phyloP scores from a whole-genome alignment of 2,113 vertebrate species.

The Phasianus colchicus region DNA sequence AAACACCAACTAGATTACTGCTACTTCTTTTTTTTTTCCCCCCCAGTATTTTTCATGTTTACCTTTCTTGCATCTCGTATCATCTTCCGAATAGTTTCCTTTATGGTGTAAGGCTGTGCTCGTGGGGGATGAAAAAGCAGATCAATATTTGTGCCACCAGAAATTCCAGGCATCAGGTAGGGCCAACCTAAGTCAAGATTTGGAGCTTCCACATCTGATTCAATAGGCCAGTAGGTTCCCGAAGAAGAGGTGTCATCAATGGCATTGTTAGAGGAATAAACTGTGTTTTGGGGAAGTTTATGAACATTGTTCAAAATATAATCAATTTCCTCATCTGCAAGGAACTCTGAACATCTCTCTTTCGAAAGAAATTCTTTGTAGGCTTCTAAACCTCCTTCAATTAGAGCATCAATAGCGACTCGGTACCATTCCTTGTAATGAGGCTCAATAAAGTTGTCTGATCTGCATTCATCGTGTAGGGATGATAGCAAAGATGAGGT shows the following conservation, averaged over 20 bases:
- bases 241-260: constrained; percentile 86
- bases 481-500: constrained; percentile 90
- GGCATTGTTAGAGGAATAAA: constrained; percentile 74
- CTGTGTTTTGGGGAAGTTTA: constrained; percentile 66
- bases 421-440: constrained; percentile 96
- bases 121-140: constrained; percentile 93
- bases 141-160: constrained; percentile 87
- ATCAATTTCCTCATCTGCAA: constrained; percentile 89
- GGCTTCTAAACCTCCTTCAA: constrained; percentile 82
- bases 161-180: constrained; percentile 80
- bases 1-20: neutral
- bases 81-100: constrained; percentile 92
- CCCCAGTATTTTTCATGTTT: constrained; percentile 47
- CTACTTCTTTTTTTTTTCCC: neutral
- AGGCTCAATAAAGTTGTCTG: constrained; percentile 89
- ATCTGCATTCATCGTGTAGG: constrained; percentile 85
- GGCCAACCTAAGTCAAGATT: constrained; percentile 97
- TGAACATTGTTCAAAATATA: constrained; percentile 87
- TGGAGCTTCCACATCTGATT: constrained; percentile 92
- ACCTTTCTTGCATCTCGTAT: constrained; percentile 95
- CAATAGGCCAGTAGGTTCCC: constrained; percentile 94
- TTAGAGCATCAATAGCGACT: constrained; percentile 89
- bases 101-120: constrained; percentile 91
- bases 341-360: constrained; percentile 87
- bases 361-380: constrained; percentile 89